Evolutionary conservation across 2,888 invertebrate genomes (phyloP).

Genomic region (Cepaea hortensis): DNA sequence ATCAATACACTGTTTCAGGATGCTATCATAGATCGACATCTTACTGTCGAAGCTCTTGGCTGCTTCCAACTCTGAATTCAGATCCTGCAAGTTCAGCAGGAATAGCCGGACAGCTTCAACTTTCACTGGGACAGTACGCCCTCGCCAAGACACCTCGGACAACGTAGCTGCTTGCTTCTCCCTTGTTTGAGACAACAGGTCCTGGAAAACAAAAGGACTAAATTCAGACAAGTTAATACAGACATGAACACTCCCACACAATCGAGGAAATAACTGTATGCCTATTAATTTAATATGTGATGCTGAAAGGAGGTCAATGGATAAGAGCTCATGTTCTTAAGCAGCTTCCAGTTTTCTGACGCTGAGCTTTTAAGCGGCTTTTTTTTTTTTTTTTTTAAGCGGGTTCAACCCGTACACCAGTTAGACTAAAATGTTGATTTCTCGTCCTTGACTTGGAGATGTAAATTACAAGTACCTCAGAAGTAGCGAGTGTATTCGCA

Average conservation of each 20-base stretch:
- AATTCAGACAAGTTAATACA: not conserved
- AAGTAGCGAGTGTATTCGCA: too few relatives aligned
- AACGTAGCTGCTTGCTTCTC: conserved; percentile 87
- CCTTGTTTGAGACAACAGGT: conserved; percentile 88
- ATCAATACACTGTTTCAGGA: conserved; percentile 95
- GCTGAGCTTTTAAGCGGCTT: too few relatives aligned
- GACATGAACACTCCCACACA: not conserved
- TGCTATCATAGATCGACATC: conserved; percentile 91
- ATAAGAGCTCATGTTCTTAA: too few relatives aligned
- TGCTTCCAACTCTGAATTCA: conserved; percentile 68
- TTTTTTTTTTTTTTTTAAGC: too few relatives aligned
- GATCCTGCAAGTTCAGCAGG: conserved; percentile 72
- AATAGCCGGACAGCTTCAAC: conserved; percentile 82
- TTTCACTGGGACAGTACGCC: conserved; percentile 88
- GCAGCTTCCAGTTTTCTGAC: too few relatives aligned
- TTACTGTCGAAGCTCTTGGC: conserved; percentile 79
- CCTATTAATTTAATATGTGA: too few relatives aligned
- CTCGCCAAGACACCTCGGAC: conserved; percentile 93
- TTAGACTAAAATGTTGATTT: too few relatives aligned
- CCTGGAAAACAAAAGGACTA: conserved; percentile 72
- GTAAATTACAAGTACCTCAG: too few relatives aligned
- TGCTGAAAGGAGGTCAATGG: too few relatives aligned
- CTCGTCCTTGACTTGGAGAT: too few relatives aligned
- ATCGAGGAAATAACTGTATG: too few relatives aligned
- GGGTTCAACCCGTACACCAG: too few relatives aligned